phyloP scores from a whole-genome alignment of 2,113 vertebrate species.

The Calidris pugnax region DNA sequence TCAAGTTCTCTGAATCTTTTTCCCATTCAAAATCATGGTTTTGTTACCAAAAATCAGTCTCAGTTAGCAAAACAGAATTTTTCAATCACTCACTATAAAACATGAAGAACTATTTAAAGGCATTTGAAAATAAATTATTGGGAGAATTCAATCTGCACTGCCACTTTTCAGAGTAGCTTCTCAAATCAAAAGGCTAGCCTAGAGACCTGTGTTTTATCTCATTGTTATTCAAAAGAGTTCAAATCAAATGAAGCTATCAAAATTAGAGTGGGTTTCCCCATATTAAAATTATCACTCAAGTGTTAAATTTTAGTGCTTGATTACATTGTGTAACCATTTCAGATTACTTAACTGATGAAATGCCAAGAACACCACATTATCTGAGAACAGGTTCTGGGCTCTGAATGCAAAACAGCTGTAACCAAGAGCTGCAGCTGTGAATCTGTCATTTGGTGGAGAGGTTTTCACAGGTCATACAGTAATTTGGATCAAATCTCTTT shows the following conservation, averaged over 20 bases:
- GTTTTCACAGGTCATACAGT: background rate
- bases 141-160: background rate
- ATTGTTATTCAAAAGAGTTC: slow-evolving; percentile 7
- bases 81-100: background rate
- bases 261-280: background rate
- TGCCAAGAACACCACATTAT: background rate
- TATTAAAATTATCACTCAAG: slow-evolving; percentile 17
- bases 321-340: background rate
- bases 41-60: background rate
- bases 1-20: background rate
- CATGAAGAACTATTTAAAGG: background rate
- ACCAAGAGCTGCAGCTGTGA: background rate
- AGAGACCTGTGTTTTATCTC: background rate
- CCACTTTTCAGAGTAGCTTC: background rate
- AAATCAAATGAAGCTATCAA: background rate
- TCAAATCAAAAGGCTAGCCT: background rate
- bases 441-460: background rate
- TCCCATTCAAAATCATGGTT: background rate
- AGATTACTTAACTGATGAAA: background rate
- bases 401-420: background rate
- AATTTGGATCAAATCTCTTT: background rate
- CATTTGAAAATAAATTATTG: background rate
- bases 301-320: background rate
- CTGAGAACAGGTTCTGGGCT: background rate
- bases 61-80: background rate